Conservation (phyloP, 2,797 vertebrate species). For the Otus scops region DNA sequence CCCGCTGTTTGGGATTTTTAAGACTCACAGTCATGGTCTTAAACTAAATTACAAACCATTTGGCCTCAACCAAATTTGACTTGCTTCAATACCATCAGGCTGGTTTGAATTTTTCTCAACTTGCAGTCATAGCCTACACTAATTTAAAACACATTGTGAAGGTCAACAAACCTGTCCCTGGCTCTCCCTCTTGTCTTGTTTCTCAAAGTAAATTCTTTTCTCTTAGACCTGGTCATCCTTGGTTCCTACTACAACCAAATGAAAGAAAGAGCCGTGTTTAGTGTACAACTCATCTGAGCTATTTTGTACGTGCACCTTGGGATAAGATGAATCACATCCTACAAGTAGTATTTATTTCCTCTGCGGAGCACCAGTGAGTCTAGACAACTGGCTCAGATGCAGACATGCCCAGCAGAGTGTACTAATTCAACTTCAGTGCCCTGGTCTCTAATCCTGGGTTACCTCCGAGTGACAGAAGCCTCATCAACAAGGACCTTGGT, state of each 20-base stretch:
- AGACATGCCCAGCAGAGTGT: background rate
- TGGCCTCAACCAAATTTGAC: background rate
- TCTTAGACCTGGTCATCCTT: background rate
- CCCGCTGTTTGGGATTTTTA: conserved; percentile 10
- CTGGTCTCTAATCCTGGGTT: background rate
- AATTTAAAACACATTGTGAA: conserved; percentile 65
- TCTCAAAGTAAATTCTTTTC: background rate
- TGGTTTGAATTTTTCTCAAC: conserved; percentile 58
- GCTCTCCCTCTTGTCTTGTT: background rate
- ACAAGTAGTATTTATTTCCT: background rate
- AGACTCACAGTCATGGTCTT: conserved; percentile 28
- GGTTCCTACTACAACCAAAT: background rate
- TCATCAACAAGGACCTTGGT: background rate
- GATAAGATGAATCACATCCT: background rate
- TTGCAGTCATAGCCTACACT: conserved; percentile 39
- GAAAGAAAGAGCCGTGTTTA: background rate
- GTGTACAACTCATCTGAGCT: background rate
- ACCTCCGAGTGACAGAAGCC: background rate
- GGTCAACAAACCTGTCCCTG: background rate
- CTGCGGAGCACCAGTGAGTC: background rate
- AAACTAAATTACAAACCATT: conserved; percentile 38
- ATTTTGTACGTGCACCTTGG: background rate
- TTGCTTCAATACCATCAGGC: conserved; percentile 35
- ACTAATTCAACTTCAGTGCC: background rate
- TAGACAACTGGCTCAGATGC: background rate